These are phyloP conservation scores for Synaphobranchus kaupii DNA, from an alignment of 2,797 vertebrate species.

Conservation along the genomic window DNA sequence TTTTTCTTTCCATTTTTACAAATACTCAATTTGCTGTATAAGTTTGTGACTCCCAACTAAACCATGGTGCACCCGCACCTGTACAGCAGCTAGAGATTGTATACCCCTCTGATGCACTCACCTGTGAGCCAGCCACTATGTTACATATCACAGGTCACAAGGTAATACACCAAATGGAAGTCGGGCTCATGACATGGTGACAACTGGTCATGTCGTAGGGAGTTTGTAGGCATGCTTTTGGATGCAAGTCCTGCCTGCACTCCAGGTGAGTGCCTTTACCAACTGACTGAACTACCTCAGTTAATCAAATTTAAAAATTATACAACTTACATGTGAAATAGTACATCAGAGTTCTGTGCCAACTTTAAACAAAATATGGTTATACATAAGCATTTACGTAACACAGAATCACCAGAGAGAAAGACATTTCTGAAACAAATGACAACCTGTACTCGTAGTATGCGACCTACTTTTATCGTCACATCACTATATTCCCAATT, in stretches of 20 bases:
- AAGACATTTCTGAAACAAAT: slow-evolving; percentile 27
- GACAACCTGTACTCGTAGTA: slow-evolving; percentile 8
- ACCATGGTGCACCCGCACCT: background rate
- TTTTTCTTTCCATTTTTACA: background rate
- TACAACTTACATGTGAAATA: background rate
- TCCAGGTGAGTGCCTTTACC: background rate
- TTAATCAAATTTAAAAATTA: background rate
- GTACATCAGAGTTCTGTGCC: background rate
- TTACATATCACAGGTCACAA: background rate
- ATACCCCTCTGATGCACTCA: background rate
- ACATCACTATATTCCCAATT: slow-evolving; percentile 19
- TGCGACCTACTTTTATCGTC: slow-evolving; percentile 11
- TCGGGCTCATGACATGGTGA: too few relatives aligned
- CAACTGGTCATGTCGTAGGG: too few relatives aligned
- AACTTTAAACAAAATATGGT: background rate
- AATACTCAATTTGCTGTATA: background rate
- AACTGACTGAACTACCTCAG: background rate
- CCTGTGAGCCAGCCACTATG: background rate
- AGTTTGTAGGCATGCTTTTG: background rate
- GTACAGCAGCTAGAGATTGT: background rate
- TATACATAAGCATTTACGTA: background rate
- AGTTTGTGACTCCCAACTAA: background rate
- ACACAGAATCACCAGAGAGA: background rate
- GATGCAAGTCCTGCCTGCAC: background rate
- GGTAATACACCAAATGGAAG: background rate